Evolutionary conservation across 2,888 invertebrate genomes (phyloP), one percentile per base, ranked within the genome.

Genomic region (Nasonovia ribisnigri): DNA sequence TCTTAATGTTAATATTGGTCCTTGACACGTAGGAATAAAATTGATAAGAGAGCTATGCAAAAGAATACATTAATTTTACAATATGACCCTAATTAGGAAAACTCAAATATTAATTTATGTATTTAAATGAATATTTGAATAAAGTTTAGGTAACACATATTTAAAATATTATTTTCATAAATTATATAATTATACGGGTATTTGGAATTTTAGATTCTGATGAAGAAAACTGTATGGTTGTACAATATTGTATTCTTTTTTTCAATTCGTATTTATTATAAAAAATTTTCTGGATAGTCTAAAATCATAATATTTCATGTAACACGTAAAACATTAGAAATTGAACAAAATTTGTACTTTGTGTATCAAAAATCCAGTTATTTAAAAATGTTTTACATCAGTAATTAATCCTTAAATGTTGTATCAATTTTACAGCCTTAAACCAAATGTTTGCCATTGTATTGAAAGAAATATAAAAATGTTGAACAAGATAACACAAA

Each of bases 11-110:
- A 57, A 86, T 11, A 86, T 88, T 43, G 43, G 89, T 89, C 89
- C 57, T 89, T 89, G 57, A 43, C 43, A 89, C 43, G 89, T 43
- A 89, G n/a, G 89, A 60, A 46, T 54, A 54, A 4, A 43, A 57
- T 57, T 43, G 88, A 89, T 89, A 89, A 89, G 88, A 57, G 88
- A 88, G 57, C 20, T 89, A 60, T 57, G 43, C 43, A 26, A 54
- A 43, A 88, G 42, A 42, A 88, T 87, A 84, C 26, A 43, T 84
- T 26, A 29, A 87, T 88, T 60, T 43, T 60, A 60, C 29, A 8
- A 60, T 43, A 89, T 89, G 57, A 57, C 43, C 57, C 57, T 89
- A 89, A 89, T 57, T n/a, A 89, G 43, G 16, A 89, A 60, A 89
- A 89, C 13, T 29, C 60, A 87, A 48, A 48, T 51, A 48, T 87